Conservation (phyloP, 2,888 invertebrate genomes). For the Seira musarum region DNA sequence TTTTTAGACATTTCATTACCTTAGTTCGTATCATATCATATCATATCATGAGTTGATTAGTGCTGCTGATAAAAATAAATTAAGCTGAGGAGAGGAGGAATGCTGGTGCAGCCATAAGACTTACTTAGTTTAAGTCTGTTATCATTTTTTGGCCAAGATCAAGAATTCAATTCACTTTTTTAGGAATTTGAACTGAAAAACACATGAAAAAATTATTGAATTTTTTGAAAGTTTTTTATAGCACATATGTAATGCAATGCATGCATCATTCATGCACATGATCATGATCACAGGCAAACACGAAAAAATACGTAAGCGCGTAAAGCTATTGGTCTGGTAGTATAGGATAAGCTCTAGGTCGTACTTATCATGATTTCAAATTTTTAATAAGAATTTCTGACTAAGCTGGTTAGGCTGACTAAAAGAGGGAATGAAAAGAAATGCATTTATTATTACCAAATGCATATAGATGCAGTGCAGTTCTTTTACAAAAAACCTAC, state of each 20-base stretch:
- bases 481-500: too few relatives aligned
- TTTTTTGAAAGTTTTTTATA: slow-evolving; percentile 38
- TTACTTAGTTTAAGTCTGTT: slow-evolving; percentile 17
- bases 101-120: slow-evolving; percentile 15
- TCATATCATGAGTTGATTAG: too few relatives aligned
- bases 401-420: too few relatives aligned
- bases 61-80: background rate
- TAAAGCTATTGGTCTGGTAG: too few relatives aligned
- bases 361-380: background rate
- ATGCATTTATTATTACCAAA: too few relatives aligned
- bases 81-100: background rate
- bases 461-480: too few relatives aligned
- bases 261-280: background rate
- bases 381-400: too few relatives aligned
- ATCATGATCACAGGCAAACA: slow-evolving; percentile 4
- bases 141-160: background rate
- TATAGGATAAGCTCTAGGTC: slow-evolving; percentile 27
- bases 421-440: too few relatives aligned
- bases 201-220: background rate
- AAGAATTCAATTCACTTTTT: slow-evolving; percentile 2
- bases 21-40: too few relatives aligned
- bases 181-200: background rate
- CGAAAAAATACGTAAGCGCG: slow-evolving; percentile 15
- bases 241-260: slow-evolving; percentile 8
- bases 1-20: slow-evolving; percentile 10